Evolutionary conservation across 2,113 vertebrate genomes (phyloP).

Genomic region (Rhinoderma darwinii): DNA sequence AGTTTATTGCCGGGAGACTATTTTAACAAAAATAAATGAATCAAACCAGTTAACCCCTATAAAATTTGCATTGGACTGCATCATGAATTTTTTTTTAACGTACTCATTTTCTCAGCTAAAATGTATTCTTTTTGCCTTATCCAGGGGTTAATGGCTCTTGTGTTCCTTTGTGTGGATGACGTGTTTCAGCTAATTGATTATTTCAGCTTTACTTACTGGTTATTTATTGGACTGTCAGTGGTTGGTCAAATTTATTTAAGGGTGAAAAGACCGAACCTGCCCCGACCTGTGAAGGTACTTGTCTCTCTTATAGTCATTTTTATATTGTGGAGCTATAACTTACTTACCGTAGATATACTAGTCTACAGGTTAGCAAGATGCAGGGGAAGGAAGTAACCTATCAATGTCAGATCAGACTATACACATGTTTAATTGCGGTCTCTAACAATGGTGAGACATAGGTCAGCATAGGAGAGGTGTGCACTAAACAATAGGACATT

Average conservation of each 20-base stretch:
- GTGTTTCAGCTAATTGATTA: slow-evolving; percentile 83
- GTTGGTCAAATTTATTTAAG: slow-evolving; percentile 80
- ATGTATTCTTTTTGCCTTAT: slow-evolving; percentile 2
- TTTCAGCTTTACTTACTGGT: slow-evolving; percentile 84
- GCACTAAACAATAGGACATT: too few relatives aligned
- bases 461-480: too few relatives aligned
- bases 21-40: background rate
- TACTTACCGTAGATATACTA: background rate
- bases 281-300: slow-evolving; percentile 60
- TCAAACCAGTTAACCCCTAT: too few relatives aligned
- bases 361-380: background rate
- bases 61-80: too few relatives aligned
- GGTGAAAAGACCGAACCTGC: slow-evolving; percentile 73
- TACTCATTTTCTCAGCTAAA: background rate
- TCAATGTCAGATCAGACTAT: too few relatives aligned
- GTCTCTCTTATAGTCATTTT: slow-evolving; percentile 63
- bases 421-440: background rate
- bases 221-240: slow-evolving; percentile 81
- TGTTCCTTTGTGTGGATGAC: slow-evolving; percentile 77
- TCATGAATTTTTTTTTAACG: background rate
- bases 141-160: slow-evolving; percentile 77
- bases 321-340: background rate
- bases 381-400: background rate
- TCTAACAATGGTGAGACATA: background rate
- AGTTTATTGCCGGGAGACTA: too few relatives aligned